Base-by-base conservation (phyloP, 2,797 vertebrate genomes). In the Pseudomugil tenellus region DNA sequence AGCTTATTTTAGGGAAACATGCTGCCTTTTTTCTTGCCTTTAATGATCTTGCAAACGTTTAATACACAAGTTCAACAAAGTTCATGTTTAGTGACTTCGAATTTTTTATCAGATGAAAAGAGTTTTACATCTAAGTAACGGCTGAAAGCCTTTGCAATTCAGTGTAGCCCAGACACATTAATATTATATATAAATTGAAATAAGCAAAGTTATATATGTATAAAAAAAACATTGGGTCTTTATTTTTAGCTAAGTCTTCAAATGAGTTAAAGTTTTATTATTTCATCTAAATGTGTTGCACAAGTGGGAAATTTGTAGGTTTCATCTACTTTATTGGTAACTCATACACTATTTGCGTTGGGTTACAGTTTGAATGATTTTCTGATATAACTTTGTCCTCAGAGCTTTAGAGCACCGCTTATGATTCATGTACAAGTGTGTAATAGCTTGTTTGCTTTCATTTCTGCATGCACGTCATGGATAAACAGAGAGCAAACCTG, bases 401-500 rank as follows among this genome's bases (percentile, higher is more conserved):
- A 46, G 32, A 69, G 77, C 72, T 90, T 88, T 78, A 76, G 77
- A 80, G 77, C 78, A 86, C 77, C 13, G 32, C 70, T 88, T 76
- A 69, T 70, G 55, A 82, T 86, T 79, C 55, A 76, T 87, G 89
- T 91, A 91, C 81, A 86, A 84, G 71, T 84, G 82, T 88, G 87
- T 85, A 81, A 81, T 74, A 78, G 77, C 72, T 83, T 82, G 75
- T 86, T 91, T 90, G 84, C 86, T 74, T 90, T 89, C 83, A 77
- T 61, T 84, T 85, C 80, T 79, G 83, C 69, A 57, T 87, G 79
- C 84, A 71, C 83, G 73, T 78, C 80, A 82, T 75, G 76, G 77
- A 84, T 59, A 85, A 84, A 82, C 74, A 81, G 79, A 43, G 65
- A 70, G 72, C 74, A 63, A 84, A 78, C 58, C 73, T 58, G 79